Percentiles rank a stretch among this genome's conserved stretches.
Conservation (phyloP, 2,888 invertebrate genomes). For the Pycnomerus fuliginosus region DNA sequence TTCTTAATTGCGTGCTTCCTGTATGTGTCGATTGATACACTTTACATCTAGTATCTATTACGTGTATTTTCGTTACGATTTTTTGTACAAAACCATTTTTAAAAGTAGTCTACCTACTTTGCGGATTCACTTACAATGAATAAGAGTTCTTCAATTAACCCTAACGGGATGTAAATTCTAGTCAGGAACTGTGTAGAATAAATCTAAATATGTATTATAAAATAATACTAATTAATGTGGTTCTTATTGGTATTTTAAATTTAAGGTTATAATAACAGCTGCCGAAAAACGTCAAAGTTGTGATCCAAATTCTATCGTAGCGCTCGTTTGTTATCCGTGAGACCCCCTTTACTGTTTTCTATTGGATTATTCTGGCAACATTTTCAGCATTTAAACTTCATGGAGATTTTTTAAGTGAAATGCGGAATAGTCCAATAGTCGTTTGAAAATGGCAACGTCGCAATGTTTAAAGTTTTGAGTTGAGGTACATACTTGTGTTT, state of each 20-base stretch:
- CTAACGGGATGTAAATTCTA: constrained; percentile 36
- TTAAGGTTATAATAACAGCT: constrained; percentile 27
- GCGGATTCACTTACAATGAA: constrained; percentile 48
- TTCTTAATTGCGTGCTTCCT: constrained; percentile 46
- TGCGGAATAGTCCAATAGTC: not conserved
- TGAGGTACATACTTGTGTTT: too few relatives aligned
- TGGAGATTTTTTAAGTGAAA: too few relatives aligned
- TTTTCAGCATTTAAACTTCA: too few relatives aligned
- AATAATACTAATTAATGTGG: constrained; percentile 16
- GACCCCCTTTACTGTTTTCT: not conserved
- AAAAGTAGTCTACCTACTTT: constrained; percentile 35
- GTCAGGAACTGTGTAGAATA: constrained; percentile 36
- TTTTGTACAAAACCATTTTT: constrained; percentile 40
- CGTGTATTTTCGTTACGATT: constrained; percentile 26
- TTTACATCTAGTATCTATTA: constrained; percentile 25
- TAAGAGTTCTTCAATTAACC: constrained; percentile 35
- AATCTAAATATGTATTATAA: constrained; percentile 26
- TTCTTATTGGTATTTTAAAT: constrained; percentile 26
- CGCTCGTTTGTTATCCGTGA: not conserved
- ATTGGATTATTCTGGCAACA: too few relatives aligned
- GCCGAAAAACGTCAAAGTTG: constrained; percentile 38
- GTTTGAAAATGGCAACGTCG: too few relatives aligned
- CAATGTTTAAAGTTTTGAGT: too few relatives aligned
- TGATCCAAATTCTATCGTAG: constrained; percentile 29
- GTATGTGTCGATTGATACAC: constrained; percentile 39